A percentile compares a stretch with the other conserved stretches of the same genome.
These are phyloP conservation scores for Anser cygnoides DNA, from an alignment of 2,113 vertebrate genomes.

Conservation along the genomic window DNA sequence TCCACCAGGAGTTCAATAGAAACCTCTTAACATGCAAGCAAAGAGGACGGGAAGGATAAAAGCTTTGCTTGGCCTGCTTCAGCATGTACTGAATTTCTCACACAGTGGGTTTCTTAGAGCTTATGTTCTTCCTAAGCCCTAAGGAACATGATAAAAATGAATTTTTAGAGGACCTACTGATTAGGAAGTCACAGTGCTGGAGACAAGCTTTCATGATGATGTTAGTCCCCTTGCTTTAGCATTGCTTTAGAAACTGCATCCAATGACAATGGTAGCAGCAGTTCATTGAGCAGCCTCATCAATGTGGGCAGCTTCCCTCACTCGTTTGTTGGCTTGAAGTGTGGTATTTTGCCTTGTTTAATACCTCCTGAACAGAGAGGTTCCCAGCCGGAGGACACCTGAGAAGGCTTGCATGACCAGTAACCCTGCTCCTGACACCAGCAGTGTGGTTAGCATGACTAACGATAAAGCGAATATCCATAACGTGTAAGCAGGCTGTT, in stretches of 20 bases:
- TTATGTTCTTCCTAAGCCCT: conserved; percentile 53
- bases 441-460: no score
- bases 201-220: not conserved
- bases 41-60: not conserved
- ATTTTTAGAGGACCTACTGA: conserved; percentile 49
- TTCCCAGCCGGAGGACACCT: not conserved
- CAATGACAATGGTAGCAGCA: not conserved
- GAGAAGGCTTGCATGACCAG: not conserved
- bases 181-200: conserved; percentile 27
- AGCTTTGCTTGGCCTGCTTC: not conserved
- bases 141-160: conserved; percentile 38
- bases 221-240: not conserved
- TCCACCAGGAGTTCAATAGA: conserved; percentile 62
- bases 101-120: not conserved
- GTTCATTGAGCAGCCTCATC: not conserved
- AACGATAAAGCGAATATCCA: no score
- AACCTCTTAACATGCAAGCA: conserved; percentile 28
- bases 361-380: not conserved
- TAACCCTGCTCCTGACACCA: no score
- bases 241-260: not conserved
- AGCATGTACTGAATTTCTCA: not conserved
- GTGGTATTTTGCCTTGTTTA: not conserved
- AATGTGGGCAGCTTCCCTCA: not conserved
- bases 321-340: not conserved
- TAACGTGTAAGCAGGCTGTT: no score